Conservation (phyloP, 1,140 invertebrate genomes). For the Spodoptera frugiperda region DNA sequence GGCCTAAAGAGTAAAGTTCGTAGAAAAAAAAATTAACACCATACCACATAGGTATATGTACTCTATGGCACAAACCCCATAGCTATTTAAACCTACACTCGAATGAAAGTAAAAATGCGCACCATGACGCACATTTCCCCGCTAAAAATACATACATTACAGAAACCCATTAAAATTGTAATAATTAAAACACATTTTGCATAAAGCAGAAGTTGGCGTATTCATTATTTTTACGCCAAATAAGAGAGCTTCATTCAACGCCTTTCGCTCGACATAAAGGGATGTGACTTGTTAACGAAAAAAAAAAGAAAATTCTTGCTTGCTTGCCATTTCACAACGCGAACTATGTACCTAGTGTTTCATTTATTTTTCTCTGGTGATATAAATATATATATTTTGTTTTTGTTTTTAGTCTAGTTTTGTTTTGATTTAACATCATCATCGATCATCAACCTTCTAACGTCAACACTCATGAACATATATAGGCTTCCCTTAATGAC, state of each 20-base stretch:
- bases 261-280: slow-evolving; percentile 27
- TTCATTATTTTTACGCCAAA: slow-evolving; percentile 39
- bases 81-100: too few species aligned
- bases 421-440: too few species aligned
- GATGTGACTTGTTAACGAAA: slow-evolving; percentile 37
- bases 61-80: too few species aligned
- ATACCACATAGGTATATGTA: too few species aligned
- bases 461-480: too few species aligned
- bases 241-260: slow-evolving; percentile 32
- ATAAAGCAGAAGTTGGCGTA: slow-evolving; percentile 21
- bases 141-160: slow-evolving; percentile 22
- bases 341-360: slow-evolving; percentile 19
- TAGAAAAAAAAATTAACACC: too few species aligned
- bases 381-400: not conserved
- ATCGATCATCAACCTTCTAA: too few species aligned
- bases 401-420: too few species aligned
- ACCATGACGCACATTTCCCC: not conserved
- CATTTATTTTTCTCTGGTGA: not conserved
- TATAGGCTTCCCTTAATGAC: too few species aligned
- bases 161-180: slow-evolving; percentile 35
- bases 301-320: slow-evolving; percentile 18
- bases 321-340: slow-evolving; percentile 26
- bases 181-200: slow-evolving; percentile 32
- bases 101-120: not conserved
- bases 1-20: too few species aligned